Conservation (phyloP, 2,113 vertebrate genomes). For the Zosterops japonicus region DNA sequence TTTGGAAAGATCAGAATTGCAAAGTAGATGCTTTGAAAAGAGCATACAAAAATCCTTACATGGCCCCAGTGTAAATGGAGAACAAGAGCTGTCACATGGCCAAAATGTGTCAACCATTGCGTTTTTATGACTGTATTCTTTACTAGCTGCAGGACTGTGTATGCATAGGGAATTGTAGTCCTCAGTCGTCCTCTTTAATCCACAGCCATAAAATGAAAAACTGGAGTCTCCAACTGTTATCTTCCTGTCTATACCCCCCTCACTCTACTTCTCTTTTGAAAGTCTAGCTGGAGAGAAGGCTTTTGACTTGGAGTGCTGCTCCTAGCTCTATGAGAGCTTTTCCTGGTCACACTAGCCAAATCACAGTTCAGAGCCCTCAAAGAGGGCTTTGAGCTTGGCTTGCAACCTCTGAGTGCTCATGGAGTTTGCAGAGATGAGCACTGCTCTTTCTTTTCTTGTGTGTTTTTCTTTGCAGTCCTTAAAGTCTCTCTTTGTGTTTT, state of each 20-base stretch:
- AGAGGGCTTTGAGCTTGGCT: background rate
- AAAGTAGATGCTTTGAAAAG: constrained; percentile 22
- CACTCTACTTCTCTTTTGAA: background rate
- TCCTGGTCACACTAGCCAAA: background rate
- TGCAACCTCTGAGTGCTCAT: background rate
- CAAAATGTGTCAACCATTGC: background rate
- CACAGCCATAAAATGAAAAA: background rate
- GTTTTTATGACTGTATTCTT: background rate
- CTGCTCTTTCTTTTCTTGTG: background rate
- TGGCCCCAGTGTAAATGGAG: background rate
- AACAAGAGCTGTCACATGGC: background rate
- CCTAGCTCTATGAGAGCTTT: background rate
- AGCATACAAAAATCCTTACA: background rate
- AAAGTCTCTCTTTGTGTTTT: background rate
- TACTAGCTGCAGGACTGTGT: background rate
- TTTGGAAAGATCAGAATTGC: constrained; percentile 1
- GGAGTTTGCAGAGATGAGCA: background rate
- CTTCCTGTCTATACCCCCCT: background rate
- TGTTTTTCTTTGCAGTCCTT: background rate
- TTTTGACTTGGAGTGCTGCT: background rate
- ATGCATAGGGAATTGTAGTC: background rate
- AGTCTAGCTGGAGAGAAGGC: background rate
- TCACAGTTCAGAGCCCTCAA: background rate
- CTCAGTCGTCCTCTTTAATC: background rate
- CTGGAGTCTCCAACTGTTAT: background rate